A percentile compares a stretch with the other conserved stretches of the same genome.
phyloP scores from a whole-genome alignment of 1,140 invertebrate genomes.

The Drosophila suzukii region DNA sequence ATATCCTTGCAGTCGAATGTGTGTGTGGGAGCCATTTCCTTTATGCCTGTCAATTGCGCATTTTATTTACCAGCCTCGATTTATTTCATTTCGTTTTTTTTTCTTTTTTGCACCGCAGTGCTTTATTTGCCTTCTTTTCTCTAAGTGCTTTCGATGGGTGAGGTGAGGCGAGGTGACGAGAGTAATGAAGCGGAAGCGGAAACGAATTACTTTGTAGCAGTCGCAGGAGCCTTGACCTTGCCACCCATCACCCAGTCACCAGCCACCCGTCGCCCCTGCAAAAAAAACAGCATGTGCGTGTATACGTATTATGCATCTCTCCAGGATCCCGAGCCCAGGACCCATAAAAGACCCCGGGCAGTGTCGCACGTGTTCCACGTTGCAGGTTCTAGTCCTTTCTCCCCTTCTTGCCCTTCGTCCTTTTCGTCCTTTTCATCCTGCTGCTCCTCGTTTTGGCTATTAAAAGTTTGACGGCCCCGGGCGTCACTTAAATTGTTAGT shows the following conservation, averaged over 20 bases:
- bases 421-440: neutral
- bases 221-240: slow-evolving; percentile 62
- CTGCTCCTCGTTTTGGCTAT: slow-evolving; percentile 53
- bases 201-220: slow-evolving; percentile 66
- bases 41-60: slow-evolving; percentile 62
- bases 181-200: slow-evolving; percentile 72
- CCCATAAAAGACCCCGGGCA: slow-evolving; percentile 22
- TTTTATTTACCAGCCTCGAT: slow-evolving; percentile 55
- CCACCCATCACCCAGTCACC: neutral
- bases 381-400: neutral
- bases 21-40: slow-evolving; percentile 32
- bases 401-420: neutral
- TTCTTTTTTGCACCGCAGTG: neutral
- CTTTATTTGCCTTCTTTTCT: neutral
- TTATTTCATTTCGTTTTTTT: slow-evolving; percentile 32
- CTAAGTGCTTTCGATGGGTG: slow-evolving; percentile 35
- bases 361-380: slow-evolving; percentile 56
- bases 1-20: slow-evolving; percentile 1
- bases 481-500: slow-evolving; percentile 70
- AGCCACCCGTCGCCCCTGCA: no score
- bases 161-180: slow-evolving; percentile 30
- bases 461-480: slow-evolving; percentile 63
- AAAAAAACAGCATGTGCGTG: slow-evolving; percentile 38
- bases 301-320: slow-evolving; percentile 37
- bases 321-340: slow-evolving; percentile 6